A percentile compares a stretch with the other conserved stretches of the same genome.
These are phyloP conservation scores for Oncorhynchus nerka DNA, from an alignment of 2,113 vertebrate genomes.

Conservation along the genomic window DNA sequence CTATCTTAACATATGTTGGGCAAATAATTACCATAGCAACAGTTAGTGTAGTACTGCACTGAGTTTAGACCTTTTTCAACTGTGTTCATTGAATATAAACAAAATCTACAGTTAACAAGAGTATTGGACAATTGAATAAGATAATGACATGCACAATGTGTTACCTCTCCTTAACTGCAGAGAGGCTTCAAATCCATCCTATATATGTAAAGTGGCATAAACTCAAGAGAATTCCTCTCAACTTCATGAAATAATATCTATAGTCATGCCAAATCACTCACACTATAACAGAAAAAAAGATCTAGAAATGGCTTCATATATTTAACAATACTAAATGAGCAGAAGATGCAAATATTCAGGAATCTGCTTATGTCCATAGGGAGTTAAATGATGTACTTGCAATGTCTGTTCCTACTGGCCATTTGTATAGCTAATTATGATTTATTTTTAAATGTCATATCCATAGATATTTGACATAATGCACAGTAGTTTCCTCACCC, in stretches of 20 bases:
- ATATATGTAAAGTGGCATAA: neutral
- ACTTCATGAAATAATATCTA: neutral
- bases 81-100: neutral
- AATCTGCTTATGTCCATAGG: neutral
- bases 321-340: neutral
- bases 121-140: neutral
- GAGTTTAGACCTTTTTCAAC: neutral
- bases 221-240: neutral
- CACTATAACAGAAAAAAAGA: neutral
- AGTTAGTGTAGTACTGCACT: neutral
- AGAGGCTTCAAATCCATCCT: neutral
- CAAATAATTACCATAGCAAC: neutral
- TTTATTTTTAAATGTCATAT: too few species aligned
- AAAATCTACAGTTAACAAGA: neutral
- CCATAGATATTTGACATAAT: too few species aligned
- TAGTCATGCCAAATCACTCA: conserved; percentile 14
- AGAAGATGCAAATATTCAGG: neutral
- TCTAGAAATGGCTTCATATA: too few species aligned
- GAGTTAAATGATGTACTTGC: neutral
- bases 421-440: neutral
- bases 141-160: conserved; percentile 9
- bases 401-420: neutral
- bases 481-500: neutral
- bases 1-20: neutral
- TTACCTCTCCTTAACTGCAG: neutral